Conservation (phyloP, 1,140 invertebrate genomes). For the Heliothis subflexa region DNA sequence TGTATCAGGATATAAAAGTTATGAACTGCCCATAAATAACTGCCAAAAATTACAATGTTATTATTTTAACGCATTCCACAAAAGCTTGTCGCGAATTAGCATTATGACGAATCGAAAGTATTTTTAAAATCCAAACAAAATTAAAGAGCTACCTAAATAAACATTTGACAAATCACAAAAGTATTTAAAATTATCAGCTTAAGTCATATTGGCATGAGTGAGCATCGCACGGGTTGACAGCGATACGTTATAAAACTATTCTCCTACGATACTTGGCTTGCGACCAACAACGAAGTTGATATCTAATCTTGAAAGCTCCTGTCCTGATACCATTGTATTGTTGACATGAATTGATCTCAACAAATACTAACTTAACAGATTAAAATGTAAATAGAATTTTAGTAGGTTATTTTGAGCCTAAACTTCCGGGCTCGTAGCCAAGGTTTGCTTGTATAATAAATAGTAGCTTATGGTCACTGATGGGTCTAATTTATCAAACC, state of each 20-base stretch:
- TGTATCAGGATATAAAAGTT: too few relatives aligned
- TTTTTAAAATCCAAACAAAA: background rate
- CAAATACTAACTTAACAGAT: background rate
- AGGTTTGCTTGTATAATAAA: background rate
- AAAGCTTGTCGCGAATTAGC: too few relatives aligned
- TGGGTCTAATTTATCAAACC: too few relatives aligned
- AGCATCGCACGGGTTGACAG: slow-evolving; percentile 27
- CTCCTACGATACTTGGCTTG: slow-evolving; percentile 6
- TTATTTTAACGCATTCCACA: too few relatives aligned
- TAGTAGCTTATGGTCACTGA: background rate
- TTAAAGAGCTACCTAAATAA: background rate
- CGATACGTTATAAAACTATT: slow-evolving; percentile 8
- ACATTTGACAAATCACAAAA: slow-evolving; percentile 20
- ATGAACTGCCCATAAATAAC: too few relatives aligned
- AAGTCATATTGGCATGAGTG: background rate
- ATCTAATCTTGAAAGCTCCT: slow-evolving; percentile 25
- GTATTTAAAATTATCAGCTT: slow-evolving; percentile 4
- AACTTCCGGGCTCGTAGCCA: background rate
- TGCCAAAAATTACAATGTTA: too few relatives aligned
- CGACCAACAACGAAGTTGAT: slow-evolving; percentile 29
- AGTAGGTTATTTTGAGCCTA: background rate
- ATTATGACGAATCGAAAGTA: too few relatives aligned
- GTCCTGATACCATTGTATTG: slow-evolving; percentile 7
- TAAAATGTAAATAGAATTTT: background rate
- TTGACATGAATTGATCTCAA: slow-evolving; percentile 24